These are phyloP conservation scores for Deilephila porcellus DNA, from an alignment of 2,888 invertebrate genomes.

Conservation along the genomic window DNA sequence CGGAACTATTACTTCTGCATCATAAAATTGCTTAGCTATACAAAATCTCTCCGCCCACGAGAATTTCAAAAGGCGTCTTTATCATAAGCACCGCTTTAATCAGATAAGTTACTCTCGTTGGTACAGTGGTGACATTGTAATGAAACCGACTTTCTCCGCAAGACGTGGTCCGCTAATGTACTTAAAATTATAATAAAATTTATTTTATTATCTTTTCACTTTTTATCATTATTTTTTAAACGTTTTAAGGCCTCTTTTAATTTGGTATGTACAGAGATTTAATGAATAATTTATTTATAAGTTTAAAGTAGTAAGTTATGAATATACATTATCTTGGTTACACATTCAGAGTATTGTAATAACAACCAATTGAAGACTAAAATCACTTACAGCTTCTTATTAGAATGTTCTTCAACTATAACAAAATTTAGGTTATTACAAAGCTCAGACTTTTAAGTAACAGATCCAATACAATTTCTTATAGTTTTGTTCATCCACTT, in stretches of 20 bases:
- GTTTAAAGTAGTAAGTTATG: no score
- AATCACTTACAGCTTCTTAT: no score
- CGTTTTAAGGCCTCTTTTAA: background rate
- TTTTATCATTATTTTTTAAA: background rate
- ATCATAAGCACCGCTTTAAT: slow-evolving; percentile 18
- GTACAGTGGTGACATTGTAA: slow-evolving; percentile 14
- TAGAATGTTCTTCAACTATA: no score
- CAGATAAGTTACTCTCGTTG: slow-evolving; percentile 18
- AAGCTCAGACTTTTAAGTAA: no score
- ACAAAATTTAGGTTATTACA: no score
- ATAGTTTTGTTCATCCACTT: no score
- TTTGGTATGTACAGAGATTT: background rate
- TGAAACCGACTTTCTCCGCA: slow-evolving; percentile 20
- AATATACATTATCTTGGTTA: no score
- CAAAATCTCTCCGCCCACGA: slow-evolving; percentile 6
- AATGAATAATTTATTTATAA: background rate
- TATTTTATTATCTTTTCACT: slow-evolving; percentile 20
- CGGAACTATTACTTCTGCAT: background rate
- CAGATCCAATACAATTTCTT: no score
- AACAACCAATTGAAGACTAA: no score
- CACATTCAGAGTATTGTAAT: no score
- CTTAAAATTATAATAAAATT: slow-evolving; percentile 10
- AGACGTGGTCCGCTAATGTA: background rate
- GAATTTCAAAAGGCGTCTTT: slow-evolving; percentile 12
- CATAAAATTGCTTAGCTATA: slow-evolving; percentile 3